Percentiles rank a stretch among this genome's conserved stretches.
Evolutionary conservation across 2,888 invertebrate species (phyloP).

Genomic region (Dicranocentrus wangi): DNA sequence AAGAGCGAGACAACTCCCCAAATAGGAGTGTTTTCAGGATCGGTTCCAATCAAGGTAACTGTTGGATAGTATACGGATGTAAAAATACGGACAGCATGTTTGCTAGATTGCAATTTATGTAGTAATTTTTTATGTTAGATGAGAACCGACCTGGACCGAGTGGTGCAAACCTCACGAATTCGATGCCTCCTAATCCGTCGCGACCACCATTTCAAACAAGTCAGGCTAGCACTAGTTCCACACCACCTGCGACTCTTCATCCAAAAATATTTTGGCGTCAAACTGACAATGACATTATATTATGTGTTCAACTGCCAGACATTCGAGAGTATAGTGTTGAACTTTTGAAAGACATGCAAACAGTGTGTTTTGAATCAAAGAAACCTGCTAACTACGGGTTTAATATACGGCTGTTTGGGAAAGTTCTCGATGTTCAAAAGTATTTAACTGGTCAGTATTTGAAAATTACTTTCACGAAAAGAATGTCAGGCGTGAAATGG

Average conservation of each 20-base stretch:
- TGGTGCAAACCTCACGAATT: neutral
- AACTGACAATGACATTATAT: constrained; percentile 17
- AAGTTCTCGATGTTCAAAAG: neutral
- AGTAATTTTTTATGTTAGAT: too few relatives aligned
- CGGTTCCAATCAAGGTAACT: too few relatives aligned
- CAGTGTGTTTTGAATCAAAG: neutral
- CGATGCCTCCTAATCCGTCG: neutral
- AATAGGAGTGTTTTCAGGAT: too few relatives aligned
- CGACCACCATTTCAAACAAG: neutral
- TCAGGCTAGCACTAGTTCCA: neutral
- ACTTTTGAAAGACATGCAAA: constrained; percentile 1
- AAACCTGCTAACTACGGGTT: constrained; percentile 38
- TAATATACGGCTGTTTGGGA: constrained; percentile 3
- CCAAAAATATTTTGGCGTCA: constrained; percentile 62
- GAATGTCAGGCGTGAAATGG: constrained; percentile 16
- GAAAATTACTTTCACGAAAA: constrained; percentile 21
- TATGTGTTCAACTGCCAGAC: constrained; percentile 48
- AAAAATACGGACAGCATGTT: too few relatives aligned
- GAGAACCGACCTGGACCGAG: too few relatives aligned
- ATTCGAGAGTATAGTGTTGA: constrained; percentile 29
- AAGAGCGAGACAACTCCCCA: too few relatives aligned
- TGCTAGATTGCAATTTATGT: too few relatives aligned
- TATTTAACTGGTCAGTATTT: constrained; percentile 19
- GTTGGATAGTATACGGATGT: too few relatives aligned
- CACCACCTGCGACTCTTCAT: constrained; percentile 19